Percentiles rank a stretch among this genome's conserved stretches.
Evolutionary conservation across 1,140 invertebrate species (phyloP).

Genomic region (Microplitis mediator): DNA sequence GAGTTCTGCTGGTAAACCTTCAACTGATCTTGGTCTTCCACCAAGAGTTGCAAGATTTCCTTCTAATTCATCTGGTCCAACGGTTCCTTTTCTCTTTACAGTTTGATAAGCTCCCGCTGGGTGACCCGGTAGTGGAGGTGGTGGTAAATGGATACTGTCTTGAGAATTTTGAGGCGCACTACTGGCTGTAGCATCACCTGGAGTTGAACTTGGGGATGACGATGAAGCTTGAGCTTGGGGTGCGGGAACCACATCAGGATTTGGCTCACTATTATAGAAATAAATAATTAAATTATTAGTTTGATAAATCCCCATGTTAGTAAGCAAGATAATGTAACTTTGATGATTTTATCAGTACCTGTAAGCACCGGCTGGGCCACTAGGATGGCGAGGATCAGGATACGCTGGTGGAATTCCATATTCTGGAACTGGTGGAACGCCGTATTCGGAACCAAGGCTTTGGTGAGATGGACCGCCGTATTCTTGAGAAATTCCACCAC

Average conservation of each 20-base stretch:
- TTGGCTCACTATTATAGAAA: conserved; percentile 67
- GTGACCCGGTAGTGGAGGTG: conserved; percentile 80
- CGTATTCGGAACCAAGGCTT: conserved; percentile 71
- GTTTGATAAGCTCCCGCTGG: conserved; percentile 75
- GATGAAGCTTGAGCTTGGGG: conserved; percentile 75
- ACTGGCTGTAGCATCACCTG: conserved; percentile 64
- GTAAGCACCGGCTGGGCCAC: conserved; percentile 79
- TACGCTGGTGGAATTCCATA: conserved; percentile 78
- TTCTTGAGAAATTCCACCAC: conserved; percentile 67
- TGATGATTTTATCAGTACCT: conserved; percentile 43
- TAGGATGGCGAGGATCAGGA: conserved; percentile 82
- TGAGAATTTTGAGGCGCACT: conserved; percentile 71
- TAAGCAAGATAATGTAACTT: no score
- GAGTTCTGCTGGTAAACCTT: conserved; percentile 73
- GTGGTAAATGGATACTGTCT: conserved; percentile 73
- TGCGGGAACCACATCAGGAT: conserved; percentile 77
- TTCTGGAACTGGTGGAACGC: conserved; percentile 69
- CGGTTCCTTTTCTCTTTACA: conserved; percentile 80
- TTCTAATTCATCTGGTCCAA: conserved; percentile 71
- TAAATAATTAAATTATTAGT: background rate
- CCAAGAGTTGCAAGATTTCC: conserved; percentile 81
- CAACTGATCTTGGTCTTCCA: conserved; percentile 82
- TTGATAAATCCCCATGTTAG: background rate
- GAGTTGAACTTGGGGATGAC: conserved; percentile 71
- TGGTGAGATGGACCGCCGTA: conserved; percentile 70